These are phyloP conservation scores for Amblyopsis rosae DNA, from an alignment of 2,113 vertebrate genomes.

Conservation along the genomic window DNA sequence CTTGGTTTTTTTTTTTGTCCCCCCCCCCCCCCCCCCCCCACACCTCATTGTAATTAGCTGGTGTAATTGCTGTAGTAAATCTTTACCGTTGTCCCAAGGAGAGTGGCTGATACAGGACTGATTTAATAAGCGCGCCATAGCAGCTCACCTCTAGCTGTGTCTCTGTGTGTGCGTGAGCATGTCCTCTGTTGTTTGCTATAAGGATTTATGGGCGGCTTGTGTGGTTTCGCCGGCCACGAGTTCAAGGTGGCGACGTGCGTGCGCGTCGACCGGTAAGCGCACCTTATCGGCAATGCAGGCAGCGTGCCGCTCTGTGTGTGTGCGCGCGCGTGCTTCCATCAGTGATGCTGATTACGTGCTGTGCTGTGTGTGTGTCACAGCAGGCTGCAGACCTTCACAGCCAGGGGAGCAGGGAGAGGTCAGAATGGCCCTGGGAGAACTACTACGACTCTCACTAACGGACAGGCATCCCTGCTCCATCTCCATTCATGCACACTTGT, in stretches of 20 bases:
- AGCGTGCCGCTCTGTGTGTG: conserved; percentile 33
- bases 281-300: conserved; percentile 72
- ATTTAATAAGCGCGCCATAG: conserved; percentile 78
- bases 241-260: conserved; percentile 72
- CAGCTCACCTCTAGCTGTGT: conserved; percentile 55
- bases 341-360: conserved; percentile 56
- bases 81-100: conserved; percentile 77
- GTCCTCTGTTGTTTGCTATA: conserved; percentile 69
- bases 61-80: conserved; percentile 83
- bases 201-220: conserved; percentile 76
- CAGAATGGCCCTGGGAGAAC: conserved; percentile 68
- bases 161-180: conserved; percentile 20
- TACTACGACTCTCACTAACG: conserved; percentile 26
- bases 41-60: conserved; percentile 76
- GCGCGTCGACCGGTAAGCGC: conserved; percentile 59
- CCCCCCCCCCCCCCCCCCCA: conserved; percentile 52
- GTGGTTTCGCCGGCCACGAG: conserved; percentile 70
- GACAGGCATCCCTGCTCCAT: not conserved
- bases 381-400: conserved; percentile 70
- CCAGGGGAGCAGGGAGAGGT: conserved; percentile 72
- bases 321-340: conserved; percentile 37
- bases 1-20: too few relatives aligned
- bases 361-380: conserved; percentile 68
- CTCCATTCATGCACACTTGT: conserved; percentile 3
- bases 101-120: conserved; percentile 77